Evolutionary conservation across 2,113 vertebrate species (phyloP).

Genomic region (Jacana jacana): DNA sequence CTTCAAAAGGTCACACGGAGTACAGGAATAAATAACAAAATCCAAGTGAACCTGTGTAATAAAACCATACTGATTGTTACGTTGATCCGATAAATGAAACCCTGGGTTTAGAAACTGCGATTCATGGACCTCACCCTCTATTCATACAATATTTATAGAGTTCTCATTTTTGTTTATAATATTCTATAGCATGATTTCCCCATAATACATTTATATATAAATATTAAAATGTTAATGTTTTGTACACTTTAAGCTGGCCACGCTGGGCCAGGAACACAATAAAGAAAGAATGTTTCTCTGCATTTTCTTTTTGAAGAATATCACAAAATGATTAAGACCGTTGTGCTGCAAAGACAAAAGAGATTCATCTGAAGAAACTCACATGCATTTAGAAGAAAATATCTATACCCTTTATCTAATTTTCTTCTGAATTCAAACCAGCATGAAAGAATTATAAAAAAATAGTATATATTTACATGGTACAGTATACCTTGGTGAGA

Average conservation of each 20-base stretch:
- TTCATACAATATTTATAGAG: conserved; percentile 61
- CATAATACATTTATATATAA: conserved; percentile 66
- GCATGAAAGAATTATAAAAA: conserved; percentile 73
- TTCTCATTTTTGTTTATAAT: conserved; percentile 49
- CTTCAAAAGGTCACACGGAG: not conserved
- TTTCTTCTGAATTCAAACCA: conserved; percentile 71
- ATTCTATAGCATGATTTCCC: conserved; percentile 31
- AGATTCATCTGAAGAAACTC: conserved; percentile 64
- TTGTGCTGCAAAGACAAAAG: conserved; percentile 68
- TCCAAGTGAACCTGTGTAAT: conserved; percentile 33
- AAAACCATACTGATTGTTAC: conserved; percentile 16
- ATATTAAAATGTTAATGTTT: conserved; percentile 68
- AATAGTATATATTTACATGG: conserved; percentile 85
- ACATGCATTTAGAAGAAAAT: conserved; percentile 72
- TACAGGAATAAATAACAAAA: conserved; percentile 51
- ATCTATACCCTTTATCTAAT: conserved; percentile 64
- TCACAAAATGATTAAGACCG: conserved; percentile 70
- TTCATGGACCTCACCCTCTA: conserved; percentile 35
- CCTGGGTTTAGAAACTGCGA: conserved; percentile 15
- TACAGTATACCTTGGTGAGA: conserved; percentile 62
- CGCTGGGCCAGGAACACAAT: conserved; percentile 51
- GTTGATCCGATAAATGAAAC: conserved; percentile 32
- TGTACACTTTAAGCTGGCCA: conserved; percentile 56
- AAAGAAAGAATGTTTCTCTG: conserved; percentile 55
- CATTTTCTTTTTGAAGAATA: conserved; percentile 43